These are phyloP conservation scores for Protula sp. DNA, from an alignment of 2,888 invertebrate genomes.

Conservation along the genomic window DNA sequence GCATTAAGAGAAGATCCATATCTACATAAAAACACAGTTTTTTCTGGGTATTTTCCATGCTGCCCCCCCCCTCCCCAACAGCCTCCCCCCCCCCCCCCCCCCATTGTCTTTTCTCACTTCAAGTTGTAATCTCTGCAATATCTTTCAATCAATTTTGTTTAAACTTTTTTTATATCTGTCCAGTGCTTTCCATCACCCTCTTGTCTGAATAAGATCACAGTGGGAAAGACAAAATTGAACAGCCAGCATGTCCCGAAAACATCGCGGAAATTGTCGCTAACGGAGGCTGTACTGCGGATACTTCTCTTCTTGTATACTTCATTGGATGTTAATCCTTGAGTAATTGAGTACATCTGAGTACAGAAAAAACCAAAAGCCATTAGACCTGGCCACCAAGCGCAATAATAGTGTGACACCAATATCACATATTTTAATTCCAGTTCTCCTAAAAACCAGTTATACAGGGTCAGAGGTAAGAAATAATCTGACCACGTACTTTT, in stretches of 20 bases:
- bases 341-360: conserved; percentile 33
- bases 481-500: not conserved
- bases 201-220: conserved; percentile 25
- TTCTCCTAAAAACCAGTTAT: conserved; percentile 26
- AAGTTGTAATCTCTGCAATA: too few species aligned
- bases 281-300: conserved; percentile 21
- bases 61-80: too few species aligned
- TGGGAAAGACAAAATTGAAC: conserved; percentile 38
- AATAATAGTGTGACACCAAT: conserved; percentile 6
- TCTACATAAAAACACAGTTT: too few species aligned
- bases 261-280: conserved; percentile 26
- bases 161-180: not conserved
- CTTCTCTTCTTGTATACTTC: conserved; percentile 35
- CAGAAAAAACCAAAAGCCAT: conserved; percentile 26
- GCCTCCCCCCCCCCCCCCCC: too few species aligned
- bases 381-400: conserved; percentile 6
- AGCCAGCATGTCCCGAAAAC: conserved; percentile 43
- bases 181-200: not conserved
- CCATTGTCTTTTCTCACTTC: too few species aligned
- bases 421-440: conserved; percentile 13
- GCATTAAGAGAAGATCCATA: too few species aligned
- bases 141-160: not conserved
- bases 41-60: too few species aligned
- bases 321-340: conserved; percentile 34
- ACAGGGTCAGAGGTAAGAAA: not conserved